Percentiles rank a stretch among this genome's conserved stretches.
These are phyloP conservation scores for Nothobranchius furzeri DNA, from an alignment of 2,113 vertebrate species.

Conservation along the genomic window DNA sequence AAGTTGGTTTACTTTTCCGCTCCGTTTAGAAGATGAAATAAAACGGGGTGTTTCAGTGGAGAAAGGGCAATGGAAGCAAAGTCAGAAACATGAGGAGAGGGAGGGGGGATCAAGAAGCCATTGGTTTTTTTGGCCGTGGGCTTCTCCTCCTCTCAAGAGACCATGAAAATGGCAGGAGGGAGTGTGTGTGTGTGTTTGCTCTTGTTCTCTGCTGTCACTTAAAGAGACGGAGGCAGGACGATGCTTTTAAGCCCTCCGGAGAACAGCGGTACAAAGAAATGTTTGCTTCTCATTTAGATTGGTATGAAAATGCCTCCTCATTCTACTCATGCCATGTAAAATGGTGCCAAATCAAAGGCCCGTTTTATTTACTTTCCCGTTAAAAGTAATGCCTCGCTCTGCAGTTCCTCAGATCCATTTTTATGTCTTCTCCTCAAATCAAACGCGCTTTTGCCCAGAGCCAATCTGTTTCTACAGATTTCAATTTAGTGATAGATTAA, in stretches of 20 bases:
- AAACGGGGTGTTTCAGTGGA: slow-evolving; percentile 53
- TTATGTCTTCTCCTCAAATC: slow-evolving; percentile 62
- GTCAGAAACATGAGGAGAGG: slow-evolving; percentile 24
- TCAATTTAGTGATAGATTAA: slow-evolving; percentile 64
- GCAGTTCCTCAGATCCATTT: slow-evolving; percentile 54
- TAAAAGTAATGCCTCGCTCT: slow-evolving; percentile 47
- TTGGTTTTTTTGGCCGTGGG: slow-evolving; percentile 69
- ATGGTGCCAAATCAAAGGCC: slow-evolving; percentile 60
- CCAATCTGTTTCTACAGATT: slow-evolving; percentile 60
- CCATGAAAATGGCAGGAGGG: slow-evolving; percentile 67
- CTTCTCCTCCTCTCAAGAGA: slow-evolving; percentile 70
- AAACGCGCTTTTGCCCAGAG: slow-evolving; percentile 53
- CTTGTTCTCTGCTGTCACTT: slow-evolving; percentile 61
- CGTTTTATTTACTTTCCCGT: slow-evolving; percentile 59
- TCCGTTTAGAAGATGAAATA: slow-evolving; percentile 62
- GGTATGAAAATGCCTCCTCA: slow-evolving; percentile 36
- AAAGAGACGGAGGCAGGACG: slow-evolving; percentile 51
- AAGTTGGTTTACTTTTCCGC: slow-evolving; percentile 69
- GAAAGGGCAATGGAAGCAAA: slow-evolving; percentile 35
- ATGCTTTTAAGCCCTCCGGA: slow-evolving; percentile 57
- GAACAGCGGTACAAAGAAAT: slow-evolving; percentile 55
- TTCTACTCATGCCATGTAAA: slow-evolving; percentile 53
- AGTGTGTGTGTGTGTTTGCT: slow-evolving; percentile 27
- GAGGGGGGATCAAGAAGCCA: slow-evolving; percentile 43
- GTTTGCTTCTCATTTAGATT: slow-evolving; percentile 54